Percentiles rank a stretch among this genome's conserved stretches.
phyloP scores from a whole-genome alignment of 2,888 invertebrate genomes.

The Eudasyphora cyanicolor region DNA sequence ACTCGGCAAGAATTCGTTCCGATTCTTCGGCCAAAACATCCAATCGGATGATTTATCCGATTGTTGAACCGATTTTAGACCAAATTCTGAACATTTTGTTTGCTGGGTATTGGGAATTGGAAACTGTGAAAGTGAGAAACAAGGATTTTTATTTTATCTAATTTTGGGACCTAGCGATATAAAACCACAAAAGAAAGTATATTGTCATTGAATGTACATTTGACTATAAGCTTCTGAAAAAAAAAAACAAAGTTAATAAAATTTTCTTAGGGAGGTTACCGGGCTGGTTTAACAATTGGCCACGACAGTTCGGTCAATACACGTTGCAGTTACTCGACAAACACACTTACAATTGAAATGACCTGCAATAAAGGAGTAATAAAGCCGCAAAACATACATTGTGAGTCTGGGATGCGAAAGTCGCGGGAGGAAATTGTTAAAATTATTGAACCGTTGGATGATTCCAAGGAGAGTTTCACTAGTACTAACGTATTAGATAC shows the following conservation, averaged over 20 bases:
- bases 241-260: not conserved
- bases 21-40: too few species aligned
- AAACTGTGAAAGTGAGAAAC: too few species aligned
- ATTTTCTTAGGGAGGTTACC: constrained; percentile 85
- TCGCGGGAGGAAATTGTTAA: constrained; percentile 74
- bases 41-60: too few species aligned
- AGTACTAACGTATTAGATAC: constrained; percentile 66
- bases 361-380: constrained; percentile 76
- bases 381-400: constrained; percentile 76
- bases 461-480: constrained; percentile 63
- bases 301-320: constrained; percentile 90
- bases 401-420: constrained; percentile 76
- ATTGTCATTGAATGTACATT: too few species aligned
- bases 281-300: constrained; percentile 89
- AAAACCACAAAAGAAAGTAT: too few species aligned
- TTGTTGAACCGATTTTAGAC: too few species aligned
- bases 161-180: too few species aligned
- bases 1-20: too few species aligned
- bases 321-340: constrained; percentile 83
- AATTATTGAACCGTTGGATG: constrained; percentile 66
- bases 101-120: too few species aligned
- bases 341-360: constrained; percentile 80
- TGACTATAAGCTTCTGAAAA: too few species aligned
- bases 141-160: too few species aligned
- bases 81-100: too few species aligned